Conservation (phyloP, 2,888 invertebrate species). For the Amphipoea lucens region DNA sequence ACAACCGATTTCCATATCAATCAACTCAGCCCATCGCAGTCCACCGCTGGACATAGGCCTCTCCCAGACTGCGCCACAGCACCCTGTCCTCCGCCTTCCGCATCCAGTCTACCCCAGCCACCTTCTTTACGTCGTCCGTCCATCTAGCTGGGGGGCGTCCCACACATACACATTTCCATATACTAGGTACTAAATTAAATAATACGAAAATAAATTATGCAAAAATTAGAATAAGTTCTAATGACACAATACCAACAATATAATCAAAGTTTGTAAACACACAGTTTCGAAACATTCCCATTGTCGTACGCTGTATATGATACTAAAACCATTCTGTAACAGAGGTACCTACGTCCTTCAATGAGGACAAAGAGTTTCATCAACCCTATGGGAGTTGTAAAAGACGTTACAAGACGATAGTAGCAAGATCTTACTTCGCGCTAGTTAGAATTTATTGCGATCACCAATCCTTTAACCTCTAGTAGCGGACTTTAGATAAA, state of each 20-base stretch:
- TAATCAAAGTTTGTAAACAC: background rate
- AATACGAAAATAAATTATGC: background rate
- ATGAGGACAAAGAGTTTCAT: conserved; percentile 21
- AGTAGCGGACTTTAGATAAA: background rate
- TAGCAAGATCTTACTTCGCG: background rate
- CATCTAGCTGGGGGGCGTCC: too few species aligned
- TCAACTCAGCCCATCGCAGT: too few species aligned
- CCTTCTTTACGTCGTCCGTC: too few species aligned
- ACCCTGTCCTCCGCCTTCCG: too few species aligned
- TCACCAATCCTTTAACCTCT: conserved; percentile 18
- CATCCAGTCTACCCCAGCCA: too few species aligned
- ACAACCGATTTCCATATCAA: background rate
- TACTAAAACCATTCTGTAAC: background rate
- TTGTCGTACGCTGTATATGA: background rate
- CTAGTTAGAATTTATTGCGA: conserved; percentile 39
- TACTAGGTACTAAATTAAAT: background rate
- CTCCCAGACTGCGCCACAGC: too few species aligned
- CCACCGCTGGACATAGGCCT: too few species aligned
- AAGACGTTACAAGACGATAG: conserved; percentile 15
- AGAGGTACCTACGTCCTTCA: background rate
- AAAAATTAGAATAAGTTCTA: background rate
- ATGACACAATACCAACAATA: background rate
- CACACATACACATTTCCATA: background rate
- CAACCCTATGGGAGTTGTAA: conserved; percentile 12
- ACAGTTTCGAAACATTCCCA: background rate